phyloP scores from a whole-genome alignment of 2,888 invertebrate genomes.

The Tiliacea citrago region DNA sequence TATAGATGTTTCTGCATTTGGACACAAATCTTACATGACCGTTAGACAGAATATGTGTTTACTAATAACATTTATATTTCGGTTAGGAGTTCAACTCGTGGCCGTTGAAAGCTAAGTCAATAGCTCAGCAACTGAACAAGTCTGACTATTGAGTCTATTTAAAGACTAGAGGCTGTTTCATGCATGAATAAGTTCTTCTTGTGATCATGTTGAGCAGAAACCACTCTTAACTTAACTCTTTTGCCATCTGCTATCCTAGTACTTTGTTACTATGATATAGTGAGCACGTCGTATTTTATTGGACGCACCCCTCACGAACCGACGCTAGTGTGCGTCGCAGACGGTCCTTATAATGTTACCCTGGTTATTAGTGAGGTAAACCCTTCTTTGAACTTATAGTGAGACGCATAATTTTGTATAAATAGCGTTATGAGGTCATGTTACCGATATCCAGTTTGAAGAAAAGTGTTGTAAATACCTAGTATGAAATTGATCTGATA shows the following conservation, averaged over 20 bases:
- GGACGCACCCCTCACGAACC: conserved; percentile 19
- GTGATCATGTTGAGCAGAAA: background rate
- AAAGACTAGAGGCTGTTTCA: too few species aligned
- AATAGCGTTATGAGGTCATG: conserved; percentile 33
- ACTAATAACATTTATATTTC: too few species aligned
- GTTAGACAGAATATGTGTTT: too few species aligned
- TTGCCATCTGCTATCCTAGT: background rate
- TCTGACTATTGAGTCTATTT: too few species aligned
- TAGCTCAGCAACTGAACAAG: too few species aligned
- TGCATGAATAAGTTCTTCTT: too few species aligned
- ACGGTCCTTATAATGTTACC: conserved; percentile 39
- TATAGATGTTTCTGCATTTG: too few species aligned
- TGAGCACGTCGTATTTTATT: conserved; percentile 25
- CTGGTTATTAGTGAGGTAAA: conserved; percentile 51
- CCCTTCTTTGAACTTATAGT: conserved; percentile 50
- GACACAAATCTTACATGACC: too few species aligned
- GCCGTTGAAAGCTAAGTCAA: too few species aligned
- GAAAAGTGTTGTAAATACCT: background rate
- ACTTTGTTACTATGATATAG: conserved; percentile 3
- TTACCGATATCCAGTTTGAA: background rate
- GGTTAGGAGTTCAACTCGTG: too few species aligned
- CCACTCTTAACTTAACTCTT: background rate
- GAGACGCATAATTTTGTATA: conserved; percentile 48
- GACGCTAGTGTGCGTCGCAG: conserved; percentile 28
- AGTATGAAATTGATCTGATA: background rate